phyloP scores from a whole-genome alignment of 2,888 invertebrate species.

The Hirtodrosophila duncani region DNA sequence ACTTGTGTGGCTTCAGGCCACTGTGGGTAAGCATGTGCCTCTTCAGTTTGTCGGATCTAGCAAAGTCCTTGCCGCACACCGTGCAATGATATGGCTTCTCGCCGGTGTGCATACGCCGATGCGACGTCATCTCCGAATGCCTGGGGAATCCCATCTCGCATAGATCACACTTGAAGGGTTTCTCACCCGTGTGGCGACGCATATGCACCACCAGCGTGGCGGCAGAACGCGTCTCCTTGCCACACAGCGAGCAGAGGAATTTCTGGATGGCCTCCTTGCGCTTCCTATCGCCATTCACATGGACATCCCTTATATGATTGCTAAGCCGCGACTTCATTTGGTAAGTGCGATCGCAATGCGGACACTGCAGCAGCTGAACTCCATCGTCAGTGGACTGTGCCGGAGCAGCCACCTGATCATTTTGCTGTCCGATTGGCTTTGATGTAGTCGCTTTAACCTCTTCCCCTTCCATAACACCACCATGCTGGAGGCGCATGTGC shows the following conservation, averaged over 20 bases:
- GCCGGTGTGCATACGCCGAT: constrained; percentile 83
- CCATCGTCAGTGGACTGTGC: constrained; percentile 16
- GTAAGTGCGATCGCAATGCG: constrained; percentile 80
- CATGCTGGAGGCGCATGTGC: constrained; percentile 62
- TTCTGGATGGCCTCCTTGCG: constrained; percentile 78
- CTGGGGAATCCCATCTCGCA: constrained; percentile 80
- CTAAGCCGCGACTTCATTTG: constrained; percentile 62
- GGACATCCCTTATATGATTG: constrained; percentile 62
- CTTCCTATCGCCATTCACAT: constrained; percentile 59
- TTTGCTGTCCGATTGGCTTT: constrained; percentile 2
- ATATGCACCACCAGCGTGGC: constrained; percentile 83
- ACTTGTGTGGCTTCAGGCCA: constrained; percentile 81
- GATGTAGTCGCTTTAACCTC: neutral
- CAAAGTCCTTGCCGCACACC: constrained; percentile 82
- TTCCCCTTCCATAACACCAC: no score
- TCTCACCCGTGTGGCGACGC: constrained; percentile 82
- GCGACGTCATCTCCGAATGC: constrained; percentile 81
- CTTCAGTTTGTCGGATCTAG: constrained; percentile 77
- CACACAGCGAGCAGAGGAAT: constrained; percentile 81
- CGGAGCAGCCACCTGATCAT: constrained; percentile 1
- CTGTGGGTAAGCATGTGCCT: constrained; percentile 81
- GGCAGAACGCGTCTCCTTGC: constrained; percentile 81
- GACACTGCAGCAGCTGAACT: constrained; percentile 76
- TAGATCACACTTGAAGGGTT: constrained; percentile 81
- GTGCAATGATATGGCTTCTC: constrained; percentile 83